Evolutionary conservation across 64 coral and sea anemone species (phyloP).

Genomic region (Platygyra sinensis): DNA sequence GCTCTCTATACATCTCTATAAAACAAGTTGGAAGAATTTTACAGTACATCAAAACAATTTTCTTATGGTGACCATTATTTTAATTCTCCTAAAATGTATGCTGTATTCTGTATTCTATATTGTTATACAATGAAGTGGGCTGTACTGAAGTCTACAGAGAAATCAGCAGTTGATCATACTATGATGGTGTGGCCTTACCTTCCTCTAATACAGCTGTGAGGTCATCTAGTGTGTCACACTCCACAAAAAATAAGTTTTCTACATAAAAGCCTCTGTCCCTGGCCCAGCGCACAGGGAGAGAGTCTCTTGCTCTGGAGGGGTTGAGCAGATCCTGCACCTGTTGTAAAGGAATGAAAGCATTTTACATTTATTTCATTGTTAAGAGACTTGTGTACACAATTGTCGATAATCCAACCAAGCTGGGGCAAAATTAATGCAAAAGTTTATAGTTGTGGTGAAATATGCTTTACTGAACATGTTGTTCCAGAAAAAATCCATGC

Average conservation of each 20-base stretch:
- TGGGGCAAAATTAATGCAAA: too few species aligned
- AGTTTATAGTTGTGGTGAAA: too few species aligned
- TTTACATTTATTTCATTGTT: background rate
- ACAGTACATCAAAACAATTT: background rate
- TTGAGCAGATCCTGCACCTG: conserved; percentile 95
- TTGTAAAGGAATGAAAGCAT: background rate
- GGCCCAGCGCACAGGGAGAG: conserved; percentile 93
- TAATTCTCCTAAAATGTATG: too few species aligned
- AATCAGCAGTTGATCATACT: too few species aligned
- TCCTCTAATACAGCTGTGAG: conserved; percentile 95
- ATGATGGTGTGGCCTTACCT: conserved; percentile 24
- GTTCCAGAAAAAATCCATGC: too few species aligned
- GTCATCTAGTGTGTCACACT: conserved; percentile 92
- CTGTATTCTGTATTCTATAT: too few species aligned
- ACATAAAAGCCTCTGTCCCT: conserved; percentile 94
- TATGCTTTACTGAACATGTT: too few species aligned
- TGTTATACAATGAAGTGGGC: too few species aligned
- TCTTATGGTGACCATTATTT: background rate
- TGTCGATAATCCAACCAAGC: too few species aligned
- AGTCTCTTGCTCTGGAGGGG: conserved; percentile 87
- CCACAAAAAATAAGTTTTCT: conserved; percentile 94
- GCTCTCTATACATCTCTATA: background rate
- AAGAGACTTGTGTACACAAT: too few species aligned
- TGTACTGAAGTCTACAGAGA: too few species aligned
- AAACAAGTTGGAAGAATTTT: background rate